phyloP scores from a whole-genome alignment of 2,113 vertebrate genomes.

The Suncus etruscus region DNA sequence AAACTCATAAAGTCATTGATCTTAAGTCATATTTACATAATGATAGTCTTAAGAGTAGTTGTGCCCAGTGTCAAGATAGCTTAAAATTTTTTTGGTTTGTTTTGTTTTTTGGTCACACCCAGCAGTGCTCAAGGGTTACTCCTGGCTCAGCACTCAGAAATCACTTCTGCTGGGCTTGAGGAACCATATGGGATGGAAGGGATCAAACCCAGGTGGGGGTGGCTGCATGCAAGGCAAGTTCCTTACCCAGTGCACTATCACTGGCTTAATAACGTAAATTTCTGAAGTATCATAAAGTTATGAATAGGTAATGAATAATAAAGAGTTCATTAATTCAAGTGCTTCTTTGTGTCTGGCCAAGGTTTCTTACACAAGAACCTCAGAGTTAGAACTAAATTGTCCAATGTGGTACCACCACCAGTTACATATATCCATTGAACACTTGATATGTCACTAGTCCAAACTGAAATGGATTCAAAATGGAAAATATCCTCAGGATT shows the following conservation, averaged over 20 bases:
- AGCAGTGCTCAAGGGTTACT: too few species aligned
- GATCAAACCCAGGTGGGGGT: too few species aligned
- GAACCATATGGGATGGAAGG: too few species aligned
- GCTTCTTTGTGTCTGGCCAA: too few species aligned
- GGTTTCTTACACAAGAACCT: not conserved
- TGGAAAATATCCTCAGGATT: slow-evolving; percentile 36
- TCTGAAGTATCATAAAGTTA: slow-evolving; percentile 60
- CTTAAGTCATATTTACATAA: not conserved
- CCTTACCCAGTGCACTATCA: too few species aligned
- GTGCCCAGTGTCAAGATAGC: slow-evolving; percentile 34
- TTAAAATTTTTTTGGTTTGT: not conserved
- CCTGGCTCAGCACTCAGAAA: too few species aligned
- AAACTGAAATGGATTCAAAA: slow-evolving; percentile 39
- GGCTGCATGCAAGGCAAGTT: too few species aligned
- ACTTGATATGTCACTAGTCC: slow-evolving; percentile 10
- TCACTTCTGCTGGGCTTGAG: too few species aligned
- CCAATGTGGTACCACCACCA: not conserved
- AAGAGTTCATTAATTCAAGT: too few species aligned
- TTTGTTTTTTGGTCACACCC: too few species aligned
- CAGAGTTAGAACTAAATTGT: not conserved
- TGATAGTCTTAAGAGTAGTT: slow-evolving; percentile 26
- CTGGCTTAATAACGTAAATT: slow-evolving; percentile 7
- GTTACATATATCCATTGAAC: not conserved
- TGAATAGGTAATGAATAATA: slow-evolving; percentile 53
- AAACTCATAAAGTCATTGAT: slow-evolving; percentile 3